phyloP scores from a whole-genome alignment of 2,113 vertebrate species.

The Tetrax tetrax region DNA sequence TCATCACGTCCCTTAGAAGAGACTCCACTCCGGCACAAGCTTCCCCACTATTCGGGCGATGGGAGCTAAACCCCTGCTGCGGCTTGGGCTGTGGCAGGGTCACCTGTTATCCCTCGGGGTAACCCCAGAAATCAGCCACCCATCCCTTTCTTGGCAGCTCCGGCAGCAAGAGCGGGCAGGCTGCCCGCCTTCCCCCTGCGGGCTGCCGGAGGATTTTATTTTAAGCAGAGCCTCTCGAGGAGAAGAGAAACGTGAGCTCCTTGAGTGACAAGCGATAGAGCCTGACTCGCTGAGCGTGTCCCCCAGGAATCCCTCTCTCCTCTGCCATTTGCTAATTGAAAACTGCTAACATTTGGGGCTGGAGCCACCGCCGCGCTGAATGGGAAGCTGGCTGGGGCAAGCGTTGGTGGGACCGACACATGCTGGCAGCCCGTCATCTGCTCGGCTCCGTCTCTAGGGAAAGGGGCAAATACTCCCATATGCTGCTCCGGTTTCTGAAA shows the following conservation, averaged over 20 bases:
- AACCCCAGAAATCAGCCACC: not conserved
- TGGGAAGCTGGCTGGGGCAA: conserved; percentile 38
- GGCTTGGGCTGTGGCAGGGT: not conserved
- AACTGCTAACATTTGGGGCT: conserved; percentile 59
- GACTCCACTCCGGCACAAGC: fast-evolving
- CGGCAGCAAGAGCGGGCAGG: not conserved
- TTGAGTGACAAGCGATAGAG: conserved; percentile 53
- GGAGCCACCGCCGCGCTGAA: conserved; percentile 44
- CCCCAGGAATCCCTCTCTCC: conserved; percentile 48
- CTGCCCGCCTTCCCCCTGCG: not conserved
- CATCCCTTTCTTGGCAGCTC: not conserved
- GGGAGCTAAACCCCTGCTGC: not conserved
- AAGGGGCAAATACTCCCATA: conserved; percentile 58
- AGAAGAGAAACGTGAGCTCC: conserved; percentile 48
- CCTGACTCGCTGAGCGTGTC: conserved; percentile 34
- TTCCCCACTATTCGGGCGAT: not conserved
- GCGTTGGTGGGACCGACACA: conserved; percentile 46
- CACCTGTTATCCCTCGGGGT: not conserved
- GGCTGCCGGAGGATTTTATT: conserved; percentile 25
- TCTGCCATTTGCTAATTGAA: conserved; percentile 69
- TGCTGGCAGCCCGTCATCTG: conserved; percentile 54
- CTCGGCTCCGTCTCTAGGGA: conserved; percentile 43
- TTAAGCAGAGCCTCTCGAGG: not conserved
- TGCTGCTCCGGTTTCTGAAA: conserved; percentile 38
- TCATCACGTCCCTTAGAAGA: not conserved